Evolutionary conservation across 2,888 invertebrate genomes (phyloP), one percentile per base, ranked within the genome.

Genomic region (Gerris lacustris): DNA sequence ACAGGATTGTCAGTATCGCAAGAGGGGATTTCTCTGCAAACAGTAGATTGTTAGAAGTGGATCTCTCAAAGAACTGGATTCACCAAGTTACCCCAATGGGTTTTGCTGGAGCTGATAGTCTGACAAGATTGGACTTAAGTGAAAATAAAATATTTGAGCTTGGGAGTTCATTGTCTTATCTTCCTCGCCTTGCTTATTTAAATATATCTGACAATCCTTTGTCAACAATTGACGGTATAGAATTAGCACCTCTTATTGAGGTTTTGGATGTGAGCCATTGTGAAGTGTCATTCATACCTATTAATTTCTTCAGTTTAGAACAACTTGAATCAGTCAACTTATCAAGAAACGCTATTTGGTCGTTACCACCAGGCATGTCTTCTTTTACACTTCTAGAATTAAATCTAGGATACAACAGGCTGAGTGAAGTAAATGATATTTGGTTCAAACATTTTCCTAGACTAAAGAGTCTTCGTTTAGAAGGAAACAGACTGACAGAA

Each of bases 171-270:
- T 9, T 64, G 9, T n/a, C 17, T 17, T 9, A 9, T 31, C 31
- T 64, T 11, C 9, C 64, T 9, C 7, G 31, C 17, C 17, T 64
- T 4, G 17, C 11, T 17, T 18, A 9, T 64, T 31, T 64, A 17
- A 64, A 64, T 64, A 64, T 64, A 18, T 64, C 64, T 4, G 31
- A 64, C 7, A 64, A 64, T 64, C 64, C 64, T 11, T 64, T 64
- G 18, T 18, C 9, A 1, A n/a, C 31, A 18, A 64, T 64, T 18
- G 9, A 55, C 55, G 55, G 17, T 64, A n/a, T 64, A 9, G 64
- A 31, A 18, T 7, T n/a, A 31, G 17, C 64, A 64, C 9, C 31
- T 2, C 31, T 9, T 18, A 11, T 64, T 18, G 9, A 7, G 9
- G 64, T 18, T 17, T 31, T 64, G 18, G 64, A 64, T 64, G 64